phyloP scores from a whole-genome alignment of 2,888 invertebrate species.

The Dicranocentrus wangi region DNA sequence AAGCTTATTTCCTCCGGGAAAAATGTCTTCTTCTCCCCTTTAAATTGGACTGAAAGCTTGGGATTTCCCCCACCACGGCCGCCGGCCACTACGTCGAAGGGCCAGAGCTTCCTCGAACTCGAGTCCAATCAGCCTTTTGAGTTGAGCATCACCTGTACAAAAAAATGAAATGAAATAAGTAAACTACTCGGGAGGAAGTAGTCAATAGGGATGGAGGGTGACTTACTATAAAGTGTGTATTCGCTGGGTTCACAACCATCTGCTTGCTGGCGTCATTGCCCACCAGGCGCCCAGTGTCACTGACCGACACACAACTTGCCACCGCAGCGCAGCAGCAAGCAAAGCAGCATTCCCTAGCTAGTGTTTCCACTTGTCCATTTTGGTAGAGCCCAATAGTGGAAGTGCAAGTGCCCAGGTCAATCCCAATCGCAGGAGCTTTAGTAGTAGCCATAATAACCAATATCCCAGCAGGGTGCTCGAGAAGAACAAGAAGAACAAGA shows the following conservation, averaged over 20 bases:
- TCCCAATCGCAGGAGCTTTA: too few species aligned
- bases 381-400: conserved; percentile 89
- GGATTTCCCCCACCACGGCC: conserved; percentile 78
- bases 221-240: conserved; percentile 87
- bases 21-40: conserved; percentile 79
- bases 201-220: too few species aligned
- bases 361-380: conserved; percentile 87
- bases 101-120: conserved; percentile 90
- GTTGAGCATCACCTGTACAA: conserved; percentile 34
- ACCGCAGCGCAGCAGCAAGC: conserved; percentile 90
- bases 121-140: conserved; percentile 86
- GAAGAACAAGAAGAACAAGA: too few species aligned
- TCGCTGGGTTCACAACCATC: conserved; percentile 89
- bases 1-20: conserved; percentile 80
- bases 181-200: too few species aligned
- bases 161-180: too few species aligned
- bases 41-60: conserved; percentile 75
- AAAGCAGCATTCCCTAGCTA: conserved; percentile 88
- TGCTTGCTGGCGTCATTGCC: conserved; percentile 92
- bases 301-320: conserved; percentile 90
- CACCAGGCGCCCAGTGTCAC: conserved; percentile 87
- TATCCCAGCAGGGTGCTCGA: too few species aligned
- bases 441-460: too few species aligned
- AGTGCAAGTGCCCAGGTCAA: conserved; percentile 91
- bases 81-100: conserved; percentile 88